Conservation (phyloP, 2,888 invertebrate genomes). For the Dryomyza anilis region DNA sequence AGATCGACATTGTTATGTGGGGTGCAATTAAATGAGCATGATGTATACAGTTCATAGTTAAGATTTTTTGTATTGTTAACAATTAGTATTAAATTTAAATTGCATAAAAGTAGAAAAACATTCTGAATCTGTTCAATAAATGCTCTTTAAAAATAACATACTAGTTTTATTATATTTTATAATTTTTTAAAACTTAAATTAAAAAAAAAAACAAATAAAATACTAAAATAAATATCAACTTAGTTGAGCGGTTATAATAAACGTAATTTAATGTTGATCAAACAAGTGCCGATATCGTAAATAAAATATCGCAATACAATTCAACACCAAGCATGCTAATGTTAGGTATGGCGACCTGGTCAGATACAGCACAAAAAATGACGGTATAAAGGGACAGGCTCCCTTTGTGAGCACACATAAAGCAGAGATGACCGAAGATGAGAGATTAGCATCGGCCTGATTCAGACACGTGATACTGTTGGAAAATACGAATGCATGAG, state of each 20-base stretch:
- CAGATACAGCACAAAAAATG: constrained; percentile 54
- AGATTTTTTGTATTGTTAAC: too few relatives aligned
- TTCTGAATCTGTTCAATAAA: too few relatives aligned
- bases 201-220: too few relatives aligned
- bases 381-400: constrained; percentile 57
- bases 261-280: constrained; percentile 11
- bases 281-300: constrained; percentile 47
- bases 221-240: too few relatives aligned
- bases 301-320: constrained; percentile 50
- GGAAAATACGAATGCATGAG: constrained; percentile 26
- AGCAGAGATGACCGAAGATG: constrained; percentile 39
- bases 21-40: background rate
- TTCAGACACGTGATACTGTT: constrained; percentile 47
- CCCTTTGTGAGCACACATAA: constrained; percentile 53
- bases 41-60: background rate
- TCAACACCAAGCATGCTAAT: constrained; percentile 55
- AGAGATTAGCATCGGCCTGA: constrained; percentile 32
- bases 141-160: too few relatives aligned
- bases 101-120: too few relatives aligned
- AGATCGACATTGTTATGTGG: background rate
- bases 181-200: too few relatives aligned
- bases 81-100: too few relatives aligned
- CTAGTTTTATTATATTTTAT: too few relatives aligned
- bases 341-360: constrained; percentile 57
- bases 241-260: too few relatives aligned